Conservation (phyloP, 2,113 vertebrate genomes). For the Toxotes chatareus region DNA sequence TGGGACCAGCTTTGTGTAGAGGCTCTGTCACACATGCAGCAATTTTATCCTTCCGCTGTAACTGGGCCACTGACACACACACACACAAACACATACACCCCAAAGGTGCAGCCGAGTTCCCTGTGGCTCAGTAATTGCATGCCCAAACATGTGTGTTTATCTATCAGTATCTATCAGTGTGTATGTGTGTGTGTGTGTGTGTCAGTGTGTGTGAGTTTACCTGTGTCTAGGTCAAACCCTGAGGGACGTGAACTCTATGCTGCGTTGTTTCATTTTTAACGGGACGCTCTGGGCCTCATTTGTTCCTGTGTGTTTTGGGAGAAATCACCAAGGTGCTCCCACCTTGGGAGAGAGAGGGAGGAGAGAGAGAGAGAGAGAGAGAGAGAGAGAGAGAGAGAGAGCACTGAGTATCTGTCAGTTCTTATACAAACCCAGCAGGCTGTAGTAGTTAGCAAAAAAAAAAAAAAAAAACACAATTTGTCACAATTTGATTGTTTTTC, state of each 20-base stretch:
- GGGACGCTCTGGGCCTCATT: constrained; percentile 71
- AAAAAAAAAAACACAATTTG: constrained; percentile 7
- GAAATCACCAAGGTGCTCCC: constrained; percentile 47
- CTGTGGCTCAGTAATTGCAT: constrained; percentile 60
- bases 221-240: constrained; percentile 53
- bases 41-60: constrained; percentile 62
- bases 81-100: constrained; percentile 40
- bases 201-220: constrained; percentile 35
- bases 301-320: constrained; percentile 66
- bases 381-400: neutral
- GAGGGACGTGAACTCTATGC: constrained; percentile 58
- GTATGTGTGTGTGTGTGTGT: constrained; percentile 19
- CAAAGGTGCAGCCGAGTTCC: constrained; percentile 51
- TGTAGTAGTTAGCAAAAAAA: constrained; percentile 6
- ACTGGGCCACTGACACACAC: constrained; percentile 72
- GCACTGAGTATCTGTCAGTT: constrained; percentile 28
- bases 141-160: constrained; percentile 4
- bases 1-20: constrained; percentile 62
- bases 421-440: neutral
- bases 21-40: constrained; percentile 60
- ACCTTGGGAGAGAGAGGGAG: constrained; percentile 5
- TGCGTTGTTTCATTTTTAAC: constrained; percentile 71
- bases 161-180: constrained; percentile 4
- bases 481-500: constrained; percentile 29
- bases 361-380: neutral